Percentiles rank a stretch among this genome's conserved stretches.
Conservation (phyloP, 2,113 vertebrate genomes). For the Macaca nemestrina region DNA sequence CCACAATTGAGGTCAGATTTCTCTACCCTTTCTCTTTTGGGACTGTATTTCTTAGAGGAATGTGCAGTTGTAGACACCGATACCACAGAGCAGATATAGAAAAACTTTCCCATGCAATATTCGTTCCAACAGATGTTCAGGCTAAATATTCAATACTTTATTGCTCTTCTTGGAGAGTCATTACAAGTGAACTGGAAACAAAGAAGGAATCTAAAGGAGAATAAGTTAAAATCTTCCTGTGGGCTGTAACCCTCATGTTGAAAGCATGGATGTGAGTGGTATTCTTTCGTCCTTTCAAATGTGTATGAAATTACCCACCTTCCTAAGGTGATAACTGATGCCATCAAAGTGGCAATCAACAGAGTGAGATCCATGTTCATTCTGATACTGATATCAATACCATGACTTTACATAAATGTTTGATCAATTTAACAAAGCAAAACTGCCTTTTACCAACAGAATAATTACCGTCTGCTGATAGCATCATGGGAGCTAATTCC, state of each 20-base stretch:
- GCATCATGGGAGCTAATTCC: neutral
- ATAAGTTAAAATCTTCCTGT: neutral
- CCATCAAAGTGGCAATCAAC: neutral
- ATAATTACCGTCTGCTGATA: neutral
- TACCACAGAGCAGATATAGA: conserved; percentile 6
- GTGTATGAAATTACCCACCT: neutral
- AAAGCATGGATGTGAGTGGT: neutral
- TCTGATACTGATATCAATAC: neutral
- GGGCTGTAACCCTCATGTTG: neutral
- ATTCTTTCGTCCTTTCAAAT: neutral
- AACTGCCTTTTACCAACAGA: neutral
- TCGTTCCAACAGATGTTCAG: neutral
- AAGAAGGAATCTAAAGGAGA: neutral
- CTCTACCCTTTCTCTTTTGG: conserved; percentile 38
- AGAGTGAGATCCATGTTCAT: neutral
- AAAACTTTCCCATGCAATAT: conserved; percentile 32
- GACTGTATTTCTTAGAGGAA: conserved; percentile 43
- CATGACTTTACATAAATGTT: neutral
- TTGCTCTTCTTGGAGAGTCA: conserved; percentile 23
- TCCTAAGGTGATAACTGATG: neutral
- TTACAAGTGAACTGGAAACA: conserved; percentile 28
- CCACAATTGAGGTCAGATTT: conserved; percentile 63
- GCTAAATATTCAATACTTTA: neutral
- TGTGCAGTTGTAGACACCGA: neutral
- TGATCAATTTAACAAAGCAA: neutral